phyloP scores from a whole-genome alignment of 1,140 invertebrate genomes.

The Hesperophylax magnus region DNA sequence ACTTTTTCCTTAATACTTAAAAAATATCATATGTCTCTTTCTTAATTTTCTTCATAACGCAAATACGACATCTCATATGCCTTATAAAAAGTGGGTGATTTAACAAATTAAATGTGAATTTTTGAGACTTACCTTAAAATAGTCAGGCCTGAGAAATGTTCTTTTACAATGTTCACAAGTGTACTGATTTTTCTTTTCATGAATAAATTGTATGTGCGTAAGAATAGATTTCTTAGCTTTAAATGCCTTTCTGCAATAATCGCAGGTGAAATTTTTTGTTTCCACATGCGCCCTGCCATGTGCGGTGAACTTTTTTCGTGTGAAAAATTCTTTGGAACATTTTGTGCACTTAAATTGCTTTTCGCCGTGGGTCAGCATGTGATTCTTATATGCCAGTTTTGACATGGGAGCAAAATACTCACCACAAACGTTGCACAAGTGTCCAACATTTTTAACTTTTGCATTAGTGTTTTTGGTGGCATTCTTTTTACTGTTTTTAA shows the following conservation, averaged over 20 bases:
- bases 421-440: conserved; percentile 17
- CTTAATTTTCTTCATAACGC: neutral
- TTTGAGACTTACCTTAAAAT: conserved; percentile 7
- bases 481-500: neutral
- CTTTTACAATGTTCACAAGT: conserved; percentile 8
- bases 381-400: neutral
- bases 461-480: neutral
- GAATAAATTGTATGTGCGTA: conserved; percentile 3
- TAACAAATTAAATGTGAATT: neutral
- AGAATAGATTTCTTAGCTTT: neutral
- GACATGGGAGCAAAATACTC: neutral
- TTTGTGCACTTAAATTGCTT: neutral
- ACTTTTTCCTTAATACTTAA: too few relatives aligned
- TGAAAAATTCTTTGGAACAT: conserved; percentile 24
- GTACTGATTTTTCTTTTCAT: neutral
- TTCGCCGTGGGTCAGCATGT: too few relatives aligned
- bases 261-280: conserved; percentile 14
- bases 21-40: too few relatives aligned
- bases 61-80: too few relatives aligned
- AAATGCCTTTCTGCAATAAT: conserved; percentile 23
- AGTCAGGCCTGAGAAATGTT: neutral
- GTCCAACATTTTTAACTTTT: neutral
- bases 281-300: neutral
- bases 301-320: neutral
- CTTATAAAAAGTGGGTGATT: too few relatives aligned